Base-by-base conservation (phyloP, 1,140 invertebrate genomes). In the Drosophila setifemur region DNA sequence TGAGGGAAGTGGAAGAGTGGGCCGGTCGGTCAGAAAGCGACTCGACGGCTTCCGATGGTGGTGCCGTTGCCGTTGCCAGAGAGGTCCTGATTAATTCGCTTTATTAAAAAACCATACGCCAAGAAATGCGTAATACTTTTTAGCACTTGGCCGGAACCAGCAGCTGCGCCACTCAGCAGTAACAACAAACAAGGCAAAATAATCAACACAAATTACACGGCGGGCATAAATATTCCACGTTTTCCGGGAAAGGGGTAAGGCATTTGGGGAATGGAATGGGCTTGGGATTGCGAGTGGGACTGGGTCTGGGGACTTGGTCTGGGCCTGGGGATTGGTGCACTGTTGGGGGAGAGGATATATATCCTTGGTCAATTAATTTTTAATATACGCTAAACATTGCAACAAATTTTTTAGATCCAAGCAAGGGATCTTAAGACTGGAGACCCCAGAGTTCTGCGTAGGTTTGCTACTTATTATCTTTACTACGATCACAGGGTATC, bases 71-170 rank as follows among this genome's bases (percentile, higher is more conserved):
- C 33, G n/a, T 19, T n/a, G 23, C 40, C 14, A 26, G 28, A 49
- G 33, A 48, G 43, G 37, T 54, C 19, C 75, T 86, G 74, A 85
- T 85, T 85, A 85, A 85, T 86, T 79, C 67, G 74, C 81, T 72
- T 79, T 86, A 85, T 85, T 86, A 85, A 83, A 83, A 85, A 85
- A 85, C 74, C 78, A 82, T 83, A 73, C 78, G 57, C 45, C 55
- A 57, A 67, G 60, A 68, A 81, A 76, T 53, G 73, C 68, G 63
- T 53, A 60, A 73, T 73, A 73, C 69, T 72, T 63, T 72, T 73
- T 72, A 73, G 69, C 69, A 73, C 69, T 73, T 60, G 63, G 39
- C 50, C 18, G 49, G 21, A 64, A 43, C 49, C 64, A 39, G 43
- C 64, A 69, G 33, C 64, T 70, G 67, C 48, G 37, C 28, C 35